Conservation (phyloP, 2,113 vertebrate species). For the Hystrix cristata region DNA sequence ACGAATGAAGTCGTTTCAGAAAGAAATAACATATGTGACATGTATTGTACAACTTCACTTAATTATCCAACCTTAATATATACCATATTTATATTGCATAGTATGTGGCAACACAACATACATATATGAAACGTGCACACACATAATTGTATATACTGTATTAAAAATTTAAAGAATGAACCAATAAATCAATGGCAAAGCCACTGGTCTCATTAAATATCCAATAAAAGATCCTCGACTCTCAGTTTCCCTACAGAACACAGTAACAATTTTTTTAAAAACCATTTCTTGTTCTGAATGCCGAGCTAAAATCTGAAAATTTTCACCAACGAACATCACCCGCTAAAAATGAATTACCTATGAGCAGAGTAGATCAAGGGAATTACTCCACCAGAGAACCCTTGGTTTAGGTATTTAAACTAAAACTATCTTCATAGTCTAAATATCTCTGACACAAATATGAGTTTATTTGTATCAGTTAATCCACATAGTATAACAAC, state of each 20-base stretch:
- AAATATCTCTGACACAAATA: background rate
- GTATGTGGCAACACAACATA: background rate
- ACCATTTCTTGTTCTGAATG: background rate
- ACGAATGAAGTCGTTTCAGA: background rate
- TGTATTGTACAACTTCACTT: background rate
- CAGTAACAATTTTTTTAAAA: background rate
- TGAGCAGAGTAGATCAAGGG: background rate
- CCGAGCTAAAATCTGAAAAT: background rate
- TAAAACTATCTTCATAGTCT: conserved; percentile 1
- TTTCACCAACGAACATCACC: background rate
- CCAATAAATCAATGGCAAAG: background rate
- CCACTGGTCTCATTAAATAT: background rate
- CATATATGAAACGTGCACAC: background rate
- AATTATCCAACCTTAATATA: background rate
- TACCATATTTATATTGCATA: background rate
- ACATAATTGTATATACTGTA: background rate
- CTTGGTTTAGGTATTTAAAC: background rate
- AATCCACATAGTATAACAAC: background rate
- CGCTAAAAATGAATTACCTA: background rate
- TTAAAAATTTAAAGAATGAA: background rate
- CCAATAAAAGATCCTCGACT: background rate
- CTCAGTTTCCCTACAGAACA: background rate
- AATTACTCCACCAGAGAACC: background rate
- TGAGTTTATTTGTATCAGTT: background rate
- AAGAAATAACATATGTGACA: background rate